A percentile compares a stretch with the other conserved stretches of the same genome.
phyloP scores from a whole-genome alignment of 2,888 invertebrate genomes.

The Acheta domesticus region DNA sequence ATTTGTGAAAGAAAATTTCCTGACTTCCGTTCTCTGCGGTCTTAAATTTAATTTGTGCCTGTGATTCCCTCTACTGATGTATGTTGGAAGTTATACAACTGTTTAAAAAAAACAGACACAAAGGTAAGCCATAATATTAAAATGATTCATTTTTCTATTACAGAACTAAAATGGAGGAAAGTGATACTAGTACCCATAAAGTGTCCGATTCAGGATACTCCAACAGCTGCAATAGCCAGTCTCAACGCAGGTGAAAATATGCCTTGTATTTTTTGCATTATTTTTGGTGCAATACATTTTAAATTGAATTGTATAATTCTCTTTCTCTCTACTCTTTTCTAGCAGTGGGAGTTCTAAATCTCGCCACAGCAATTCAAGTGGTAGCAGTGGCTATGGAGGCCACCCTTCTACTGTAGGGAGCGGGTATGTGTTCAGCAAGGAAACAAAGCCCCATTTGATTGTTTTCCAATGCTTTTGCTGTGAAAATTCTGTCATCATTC shows the following conservation, averaged over 20 bases:
- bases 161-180: conserved; percentile 50
- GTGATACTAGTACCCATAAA: conserved; percentile 59
- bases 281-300: conserved; percentile 36
- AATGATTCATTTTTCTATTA: conserved; percentile 28
- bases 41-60: too few species aligned
- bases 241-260: conserved; percentile 65
- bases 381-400: conserved; percentile 77
- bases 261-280: conserved; percentile 36
- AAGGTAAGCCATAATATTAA: too few species aligned
- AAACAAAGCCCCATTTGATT: too few species aligned
- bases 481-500: too few species aligned
- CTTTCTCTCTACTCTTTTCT: conserved; percentile 27
- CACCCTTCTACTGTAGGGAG: conserved; percentile 53
- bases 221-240: conserved; percentile 78
- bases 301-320: neutral
- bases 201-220: conserved; percentile 79
- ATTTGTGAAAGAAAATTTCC: too few species aligned
- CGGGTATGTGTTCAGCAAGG: neutral
- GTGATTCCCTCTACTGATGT: too few species aligned
- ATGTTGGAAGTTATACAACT: too few species aligned
- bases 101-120: too few species aligned
- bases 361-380: conserved; percentile 71
- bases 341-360: conserved; percentile 64
- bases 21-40: too few species aligned
- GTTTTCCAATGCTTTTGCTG: too few species aligned